phyloP scores from a whole-genome alignment of 2,797 vertebrate genomes.

The Galago senegalensis region DNA sequence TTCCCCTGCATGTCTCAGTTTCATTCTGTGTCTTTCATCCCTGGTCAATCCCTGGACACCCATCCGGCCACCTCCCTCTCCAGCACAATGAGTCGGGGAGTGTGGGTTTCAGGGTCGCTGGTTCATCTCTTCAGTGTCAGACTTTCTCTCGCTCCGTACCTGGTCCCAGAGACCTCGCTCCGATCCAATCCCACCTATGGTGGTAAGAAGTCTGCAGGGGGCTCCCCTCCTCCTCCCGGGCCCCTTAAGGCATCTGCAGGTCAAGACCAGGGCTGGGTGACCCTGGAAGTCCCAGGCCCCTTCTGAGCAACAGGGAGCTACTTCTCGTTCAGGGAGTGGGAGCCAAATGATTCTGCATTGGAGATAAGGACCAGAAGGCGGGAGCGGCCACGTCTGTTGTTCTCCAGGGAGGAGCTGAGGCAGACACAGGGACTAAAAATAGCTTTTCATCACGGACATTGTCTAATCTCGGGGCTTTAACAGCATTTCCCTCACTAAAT shows the following conservation, averaged over 20 bases:
- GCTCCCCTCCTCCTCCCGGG: too few relatives aligned
- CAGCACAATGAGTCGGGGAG: accelerated
- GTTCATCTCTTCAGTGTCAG: not conserved
- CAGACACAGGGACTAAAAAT: accelerated
- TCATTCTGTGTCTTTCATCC: accelerated
- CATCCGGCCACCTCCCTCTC: not conserved
- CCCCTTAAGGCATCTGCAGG: accelerated
- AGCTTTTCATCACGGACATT: not conserved
- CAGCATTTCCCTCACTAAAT: not conserved
- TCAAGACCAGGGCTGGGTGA: accelerated
- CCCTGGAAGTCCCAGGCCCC: not conserved
- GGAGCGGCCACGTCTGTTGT: not conserved
- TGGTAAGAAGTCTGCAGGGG: accelerated
- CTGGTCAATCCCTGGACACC: not conserved
- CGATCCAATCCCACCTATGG: accelerated
- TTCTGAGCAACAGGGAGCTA: not conserved
- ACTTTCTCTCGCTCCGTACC: not conserved
- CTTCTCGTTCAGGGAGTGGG: not conserved
- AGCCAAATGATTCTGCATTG: accelerated
- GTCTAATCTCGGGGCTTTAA: not conserved
- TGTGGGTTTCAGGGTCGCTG: too few relatives aligned
- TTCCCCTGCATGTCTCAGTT: not conserved
- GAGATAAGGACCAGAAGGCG: not conserved
- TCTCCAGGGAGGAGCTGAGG: accelerated
- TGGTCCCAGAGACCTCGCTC: not conserved